Conservation (phyloP, 64 coral and sea anemone species). For the Stichodactyla mertensii region DNA sequence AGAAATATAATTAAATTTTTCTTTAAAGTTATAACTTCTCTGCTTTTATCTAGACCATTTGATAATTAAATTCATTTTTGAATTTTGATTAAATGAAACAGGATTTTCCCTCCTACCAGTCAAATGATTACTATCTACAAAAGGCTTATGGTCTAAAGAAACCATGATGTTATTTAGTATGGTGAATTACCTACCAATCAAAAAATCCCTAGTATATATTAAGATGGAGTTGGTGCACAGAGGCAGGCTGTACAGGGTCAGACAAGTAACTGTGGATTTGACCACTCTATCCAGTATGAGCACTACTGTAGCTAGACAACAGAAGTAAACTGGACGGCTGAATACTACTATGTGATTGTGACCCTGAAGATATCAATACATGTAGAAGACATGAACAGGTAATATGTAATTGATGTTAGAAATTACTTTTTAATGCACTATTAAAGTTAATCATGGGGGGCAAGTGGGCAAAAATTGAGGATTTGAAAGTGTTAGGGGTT, state of each 20-base stretch:
- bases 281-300: slow-evolving; percentile 59
- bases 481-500: too few relatives aligned
- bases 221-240: slow-evolving; percentile 57
- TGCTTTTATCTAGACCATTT: too few relatives aligned
- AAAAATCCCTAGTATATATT: slow-evolving; percentile 65
- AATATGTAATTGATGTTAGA: neutral
- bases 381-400: neutral
- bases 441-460: too few relatives aligned
- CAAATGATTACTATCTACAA: too few relatives aligned
- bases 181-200: slow-evolving; percentile 51
- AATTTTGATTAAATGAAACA: too few relatives aligned
- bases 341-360: slow-evolving; percentile 96
- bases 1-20: too few relatives aligned
- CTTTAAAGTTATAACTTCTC: too few relatives aligned
- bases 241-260: slow-evolving; percentile 71
- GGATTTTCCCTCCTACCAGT: too few relatives aligned
- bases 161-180: neutral
- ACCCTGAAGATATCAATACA: slow-evolving; percentile 49
- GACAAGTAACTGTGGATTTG: slow-evolving; percentile 24
- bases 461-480: too few relatives aligned
- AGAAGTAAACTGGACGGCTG: slow-evolving; percentile 88
- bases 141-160: too few relatives aligned
- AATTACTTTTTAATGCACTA: too few relatives aligned
- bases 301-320: slow-evolving; percentile 52
- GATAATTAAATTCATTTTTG: too few relatives aligned